These are phyloP conservation scores for Erebia ligea DNA, from an alignment of 2,888 invertebrate species.

Conservation along the genomic window DNA sequence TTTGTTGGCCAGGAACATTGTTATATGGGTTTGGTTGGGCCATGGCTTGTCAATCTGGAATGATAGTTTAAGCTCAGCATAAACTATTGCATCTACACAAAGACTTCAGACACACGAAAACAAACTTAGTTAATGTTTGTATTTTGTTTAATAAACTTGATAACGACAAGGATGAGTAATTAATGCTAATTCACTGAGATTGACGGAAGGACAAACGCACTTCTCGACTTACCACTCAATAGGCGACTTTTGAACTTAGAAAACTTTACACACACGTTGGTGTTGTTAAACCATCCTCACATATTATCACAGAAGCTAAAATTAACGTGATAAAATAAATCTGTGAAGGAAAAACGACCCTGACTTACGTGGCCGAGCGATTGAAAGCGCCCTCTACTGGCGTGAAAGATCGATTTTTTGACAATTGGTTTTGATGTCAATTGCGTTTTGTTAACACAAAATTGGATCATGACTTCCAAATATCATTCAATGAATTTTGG, in stretches of 20 bases:
- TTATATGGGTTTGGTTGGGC: slow-evolving; percentile 74
- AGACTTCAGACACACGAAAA: slow-evolving; percentile 24
- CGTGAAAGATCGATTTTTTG: slow-evolving; percentile 64
- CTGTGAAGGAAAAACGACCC: slow-evolving; percentile 77
- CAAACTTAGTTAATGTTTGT: slow-evolving; percentile 52
- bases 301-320: slow-evolving; percentile 64
- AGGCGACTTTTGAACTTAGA: slow-evolving; percentile 58
- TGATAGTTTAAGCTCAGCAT: slow-evolving; percentile 43
- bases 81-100: background rate
- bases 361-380: slow-evolving; percentile 82
- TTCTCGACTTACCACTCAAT: slow-evolving; percentile 63
- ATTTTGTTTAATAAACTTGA: slow-evolving; percentile 58
- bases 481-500: background rate
- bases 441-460: slow-evolving; percentile 37
- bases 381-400: slow-evolving; percentile 75
- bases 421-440: slow-evolving; percentile 66
- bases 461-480: background rate
- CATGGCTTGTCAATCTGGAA: slow-evolving; percentile 78
- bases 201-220: slow-evolving; percentile 67
- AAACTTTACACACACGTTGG: slow-evolving; percentile 59
- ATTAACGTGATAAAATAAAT: slow-evolving; percentile 67
- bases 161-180: slow-evolving; percentile 62
- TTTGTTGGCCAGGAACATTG: slow-evolving; percentile 60
- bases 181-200: slow-evolving; percentile 74
- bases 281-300: slow-evolving; percentile 71